Percentiles rank a stretch among this genome's conserved stretches.
Conservation (phyloP, 2,797 vertebrate genomes). For the Sebastes nivosus region DNA sequence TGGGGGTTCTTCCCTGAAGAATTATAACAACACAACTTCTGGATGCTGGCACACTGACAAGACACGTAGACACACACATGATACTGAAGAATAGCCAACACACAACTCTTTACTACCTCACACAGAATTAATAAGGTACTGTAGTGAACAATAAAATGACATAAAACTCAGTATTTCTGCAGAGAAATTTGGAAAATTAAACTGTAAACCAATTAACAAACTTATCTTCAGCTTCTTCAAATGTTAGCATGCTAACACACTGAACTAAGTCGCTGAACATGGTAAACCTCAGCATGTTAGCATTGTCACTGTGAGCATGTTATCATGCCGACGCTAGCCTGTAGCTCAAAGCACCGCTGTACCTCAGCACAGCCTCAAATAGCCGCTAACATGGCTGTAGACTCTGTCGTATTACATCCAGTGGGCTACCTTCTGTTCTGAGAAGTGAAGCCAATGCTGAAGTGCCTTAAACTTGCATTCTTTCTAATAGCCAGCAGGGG, state of each 20-base stretch:
- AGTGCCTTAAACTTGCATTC: too few relatives aligned
- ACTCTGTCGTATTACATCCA: neutral
- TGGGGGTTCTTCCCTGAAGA: neutral
- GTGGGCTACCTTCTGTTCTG: too few relatives aligned
- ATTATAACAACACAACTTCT: conserved; percentile 7
- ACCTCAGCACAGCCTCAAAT: neutral
- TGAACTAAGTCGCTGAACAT: too few relatives aligned
- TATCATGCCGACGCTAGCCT: too few relatives aligned
- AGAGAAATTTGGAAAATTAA: conserved; percentile 16
- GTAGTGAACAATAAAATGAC: conserved; percentile 6
- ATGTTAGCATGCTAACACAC: too few relatives aligned
- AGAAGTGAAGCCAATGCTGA: too few relatives aligned
- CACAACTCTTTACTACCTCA: conserved; percentile 4
- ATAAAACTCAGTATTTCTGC: conserved; percentile 5
- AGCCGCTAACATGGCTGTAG: neutral
- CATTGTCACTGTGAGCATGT: too few relatives aligned
- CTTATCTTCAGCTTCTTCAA: too few relatives aligned
- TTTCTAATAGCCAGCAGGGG: too few relatives aligned
- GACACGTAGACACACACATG: neutral
- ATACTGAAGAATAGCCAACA: neutral
- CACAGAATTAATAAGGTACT: conserved; percentile 27
- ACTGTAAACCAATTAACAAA: neutral
- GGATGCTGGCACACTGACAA: neutral
- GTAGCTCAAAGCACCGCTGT: neutral
- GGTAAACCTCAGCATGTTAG: too few relatives aligned